Conservation (phyloP, 2,113 vertebrate species). For the Picathartes gymnocephalus region DNA sequence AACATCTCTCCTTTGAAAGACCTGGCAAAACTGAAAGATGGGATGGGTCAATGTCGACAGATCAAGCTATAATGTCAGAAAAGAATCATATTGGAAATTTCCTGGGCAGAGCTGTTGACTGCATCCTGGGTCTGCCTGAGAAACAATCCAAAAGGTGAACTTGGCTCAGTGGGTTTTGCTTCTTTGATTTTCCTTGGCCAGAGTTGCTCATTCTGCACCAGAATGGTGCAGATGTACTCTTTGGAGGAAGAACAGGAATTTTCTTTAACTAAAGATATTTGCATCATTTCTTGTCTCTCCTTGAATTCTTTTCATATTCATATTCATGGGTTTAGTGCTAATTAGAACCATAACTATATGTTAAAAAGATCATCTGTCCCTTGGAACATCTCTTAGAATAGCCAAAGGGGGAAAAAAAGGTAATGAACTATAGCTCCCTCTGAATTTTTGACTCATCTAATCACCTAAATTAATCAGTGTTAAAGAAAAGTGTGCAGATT, state of each 20-base stretch:
- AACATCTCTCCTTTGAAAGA: not conserved
- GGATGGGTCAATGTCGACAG: not conserved
- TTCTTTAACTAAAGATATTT: not conserved
- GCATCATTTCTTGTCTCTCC: not conserved
- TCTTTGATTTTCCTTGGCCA: not conserved
- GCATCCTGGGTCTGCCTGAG: not conserved
- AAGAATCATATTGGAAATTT: not conserved
- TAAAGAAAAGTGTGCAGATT: not conserved
- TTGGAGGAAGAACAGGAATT: not conserved
- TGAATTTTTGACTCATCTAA: not conserved
- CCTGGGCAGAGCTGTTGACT: not conserved
- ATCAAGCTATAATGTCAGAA: not conserved
- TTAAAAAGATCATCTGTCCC: not conserved
- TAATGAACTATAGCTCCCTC: not conserved
- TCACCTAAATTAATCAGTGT: not conserved
- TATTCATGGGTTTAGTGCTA: constrained; percentile 6
- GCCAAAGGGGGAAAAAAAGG: not conserved
- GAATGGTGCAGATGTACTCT: not conserved
- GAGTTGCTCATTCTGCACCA: not conserved
- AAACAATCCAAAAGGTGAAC: not conserved
- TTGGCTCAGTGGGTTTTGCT: not conserved
- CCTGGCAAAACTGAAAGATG: not conserved
- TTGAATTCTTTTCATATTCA: not conserved
- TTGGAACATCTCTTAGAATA: not conserved
- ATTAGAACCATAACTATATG: not conserved